phyloP scores from a whole-genome alignment of 2,888 invertebrate genomes.

The Ligdia adustata region DNA sequence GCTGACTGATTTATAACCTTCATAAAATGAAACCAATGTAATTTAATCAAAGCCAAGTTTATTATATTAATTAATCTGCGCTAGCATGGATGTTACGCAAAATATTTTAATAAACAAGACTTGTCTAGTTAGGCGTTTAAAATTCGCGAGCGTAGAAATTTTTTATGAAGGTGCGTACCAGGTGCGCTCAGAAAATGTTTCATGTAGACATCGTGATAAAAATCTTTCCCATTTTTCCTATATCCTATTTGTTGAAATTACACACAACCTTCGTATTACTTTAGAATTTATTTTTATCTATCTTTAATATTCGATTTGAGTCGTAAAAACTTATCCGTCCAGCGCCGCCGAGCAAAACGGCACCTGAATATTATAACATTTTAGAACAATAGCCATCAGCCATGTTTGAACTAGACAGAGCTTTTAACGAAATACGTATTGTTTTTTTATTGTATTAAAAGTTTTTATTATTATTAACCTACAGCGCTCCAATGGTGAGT shows the following conservation, averaged over 20 bases:
- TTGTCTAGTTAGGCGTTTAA: constrained; percentile 40
- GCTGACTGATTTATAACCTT: not conserved
- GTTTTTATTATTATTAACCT: too few species aligned
- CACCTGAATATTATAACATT: constrained; percentile 3
- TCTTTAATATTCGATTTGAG: too few species aligned
- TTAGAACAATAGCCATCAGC: constrained; percentile 2
- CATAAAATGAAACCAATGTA: too few species aligned
- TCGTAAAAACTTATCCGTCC: constrained; percentile 7
- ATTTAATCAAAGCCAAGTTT: not conserved
- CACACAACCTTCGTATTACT: too few species aligned
- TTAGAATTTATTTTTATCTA: too few species aligned
- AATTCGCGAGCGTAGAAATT: constrained; percentile 41
- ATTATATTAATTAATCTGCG: constrained; percentile 2
- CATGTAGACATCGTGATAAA: constrained; percentile 14
- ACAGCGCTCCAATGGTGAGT: too few species aligned
- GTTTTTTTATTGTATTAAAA: too few species aligned
- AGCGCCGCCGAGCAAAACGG: constrained; percentile 7
- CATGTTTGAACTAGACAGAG: too few species aligned
- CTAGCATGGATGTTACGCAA: constrained; percentile 8
- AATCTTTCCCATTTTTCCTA: constrained; percentile 7
- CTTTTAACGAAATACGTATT: too few species aligned
- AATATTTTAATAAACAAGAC: constrained; percentile 23
- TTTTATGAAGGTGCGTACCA: constrained; percentile 41
- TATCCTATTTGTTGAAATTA: constrained; percentile 7
- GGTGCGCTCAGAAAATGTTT: constrained; percentile 27